A percentile compares a stretch with the other conserved stretches of the same genome.
Conservation (phyloP, 64 coral and sea anemone species). For the Stichodactyla helianthus region DNA sequence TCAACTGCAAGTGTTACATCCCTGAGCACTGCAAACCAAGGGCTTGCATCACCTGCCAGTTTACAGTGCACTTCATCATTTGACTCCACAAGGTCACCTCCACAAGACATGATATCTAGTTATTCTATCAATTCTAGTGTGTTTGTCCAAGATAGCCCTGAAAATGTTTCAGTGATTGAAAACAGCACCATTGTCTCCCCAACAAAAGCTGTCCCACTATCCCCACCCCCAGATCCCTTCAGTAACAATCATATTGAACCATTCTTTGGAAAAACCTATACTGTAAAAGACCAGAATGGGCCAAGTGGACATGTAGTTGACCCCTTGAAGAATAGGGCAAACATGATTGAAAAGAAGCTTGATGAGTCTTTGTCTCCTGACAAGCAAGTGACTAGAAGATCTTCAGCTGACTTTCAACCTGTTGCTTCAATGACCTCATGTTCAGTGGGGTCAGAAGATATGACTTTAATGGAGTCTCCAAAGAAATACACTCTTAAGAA, state of each 20-base stretch:
- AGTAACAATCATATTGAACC: conserved; percentile 25
- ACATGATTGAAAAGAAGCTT: not conserved
- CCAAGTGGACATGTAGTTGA: not conserved
- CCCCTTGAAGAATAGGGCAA: not conserved
- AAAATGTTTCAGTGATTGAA: conserved; percentile 32
- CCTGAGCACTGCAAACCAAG: not conserved
- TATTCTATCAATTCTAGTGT: conserved; percentile 47
- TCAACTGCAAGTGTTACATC: conserved; percentile 27
- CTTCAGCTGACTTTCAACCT: conserved; percentile 20
- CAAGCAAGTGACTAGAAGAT: not conserved
- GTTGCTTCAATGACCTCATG: not conserved
- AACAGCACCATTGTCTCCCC: conserved; percentile 2
- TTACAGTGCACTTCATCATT: not conserved
- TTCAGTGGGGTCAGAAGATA: not conserved
- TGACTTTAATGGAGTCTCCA: conserved; percentile 6
- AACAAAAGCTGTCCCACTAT: conserved; percentile 1
- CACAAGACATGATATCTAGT: conserved; percentile 14
- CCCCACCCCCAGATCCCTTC: conserved; percentile 15
- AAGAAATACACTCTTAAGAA: conserved; percentile 11
- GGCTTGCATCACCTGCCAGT: not conserved
- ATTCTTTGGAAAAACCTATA: conserved; percentile 59
- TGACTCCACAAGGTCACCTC: not conserved
- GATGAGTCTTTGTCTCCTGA: not conserved
- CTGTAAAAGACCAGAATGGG: conserved; percentile 34
- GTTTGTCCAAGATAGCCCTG: conserved; percentile 29